Base-by-base conservation (phyloP, 2,888 invertebrate species). In the Oxytorus armatus region DNA sequence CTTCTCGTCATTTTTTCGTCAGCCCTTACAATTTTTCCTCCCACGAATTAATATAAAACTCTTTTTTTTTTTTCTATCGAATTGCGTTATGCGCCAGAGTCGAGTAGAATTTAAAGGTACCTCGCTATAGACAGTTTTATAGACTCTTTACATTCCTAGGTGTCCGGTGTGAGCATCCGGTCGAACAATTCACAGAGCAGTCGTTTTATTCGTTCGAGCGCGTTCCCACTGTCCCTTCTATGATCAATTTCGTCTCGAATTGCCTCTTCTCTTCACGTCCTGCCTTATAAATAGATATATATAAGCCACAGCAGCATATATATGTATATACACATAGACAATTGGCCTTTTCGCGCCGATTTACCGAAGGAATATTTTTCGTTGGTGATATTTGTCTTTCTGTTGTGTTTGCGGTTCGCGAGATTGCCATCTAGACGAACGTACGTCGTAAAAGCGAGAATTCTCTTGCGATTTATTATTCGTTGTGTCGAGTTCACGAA, bases 71-170 rank as follows among this genome's bases (percentile, higher is more conserved):
- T 39, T 1, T 39, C 1, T 11, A 39, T 39, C 39, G n/a, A 53
- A 25, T 10, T 53, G 53, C 25, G n/a, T 10, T 1, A 53, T n/a
- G 25, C 11, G 25, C 11, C 16, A n/a, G 25, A 25, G n/a, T 51
- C 3, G 10, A 36, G 33, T 29, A n/a, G 57, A 68, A 69, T 23
- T 44, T 51, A 21, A 23, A 33, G 29, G 69, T 8, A 25, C 47
- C 25, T n/a, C 5, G 18, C 14, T 10, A 10, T 39, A 29, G 42
- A 51, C 23, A 11, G 36, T n/a, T 4, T 11, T 66, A 59, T 44
- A 51, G 33, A 73, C 44, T 79, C 74, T 68, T 57, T 55, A 65
- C 79, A 79, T 79, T 79, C 78, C 74, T 78, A 74, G 73, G 73
- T 69, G 78, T 78, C 78, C 74, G 73, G 68, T 69, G 51, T 14